Evolutionary conservation across 2,888 invertebrate species (phyloP), one percentile per base, ranked within the genome.

Genomic region (Agriopis aurantiaria): DNA sequence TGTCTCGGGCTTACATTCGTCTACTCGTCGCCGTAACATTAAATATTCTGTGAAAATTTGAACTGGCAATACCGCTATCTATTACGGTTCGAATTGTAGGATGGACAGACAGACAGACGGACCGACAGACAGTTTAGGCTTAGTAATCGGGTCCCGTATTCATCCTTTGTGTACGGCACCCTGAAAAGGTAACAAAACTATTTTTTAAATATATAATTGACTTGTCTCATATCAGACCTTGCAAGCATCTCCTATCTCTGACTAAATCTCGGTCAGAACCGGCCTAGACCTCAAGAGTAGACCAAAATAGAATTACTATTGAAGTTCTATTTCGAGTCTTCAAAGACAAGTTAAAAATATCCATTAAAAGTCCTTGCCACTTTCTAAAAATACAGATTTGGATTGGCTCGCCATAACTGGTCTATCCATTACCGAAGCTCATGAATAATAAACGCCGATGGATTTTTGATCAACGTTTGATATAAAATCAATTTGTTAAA

Each of bases 381-480:
- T 62, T 62, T 62, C 62, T 62, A 62, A 62, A 52, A 62, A 62
- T 53, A 62, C 9, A 45, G 55, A 53, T 33, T 46, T 23, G 45
- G 52, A 45, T 45, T 53, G 23, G 53, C 45, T 46, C 45, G 48
- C 58, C 46, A n/a, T 33, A 58, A 58, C 58, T 46, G 46, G 58
- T 58, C 23, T 58, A 46, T 33, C 3, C 33, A 33, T 11, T 45
- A 11, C 48, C 41, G 56, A 17, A 8, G 6, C 10, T 55, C 1
- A 55, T 55, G 41, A 55, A 55, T 55, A 55, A 40, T 52, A 23
- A 41, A 55, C 53, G 40, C 4, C 40, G n/a, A 55, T 55, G 9
- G 7, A 12, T 55, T 33, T 53, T 33, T 10, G n/a, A 55, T n/a
- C 55, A n/a, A 55, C 41, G 12, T 52, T 11, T 51, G 10, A 52